Conservation (phyloP, 2,888 invertebrate species). For the Drosophila paranaensis region DNA sequence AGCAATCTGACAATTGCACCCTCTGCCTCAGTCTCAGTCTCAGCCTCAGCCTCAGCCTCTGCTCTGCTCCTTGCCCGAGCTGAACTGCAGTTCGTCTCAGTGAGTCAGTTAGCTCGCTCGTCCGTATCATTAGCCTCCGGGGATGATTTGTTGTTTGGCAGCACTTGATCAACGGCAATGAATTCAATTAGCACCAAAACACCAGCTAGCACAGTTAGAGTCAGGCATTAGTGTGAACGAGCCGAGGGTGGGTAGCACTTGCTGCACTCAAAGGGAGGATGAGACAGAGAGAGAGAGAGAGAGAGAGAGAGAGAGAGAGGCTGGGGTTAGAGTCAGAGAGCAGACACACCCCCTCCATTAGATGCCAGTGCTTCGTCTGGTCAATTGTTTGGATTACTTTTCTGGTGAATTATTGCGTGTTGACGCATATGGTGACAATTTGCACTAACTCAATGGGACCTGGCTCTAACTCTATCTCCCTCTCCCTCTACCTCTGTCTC, state of each 20-base stretch:
- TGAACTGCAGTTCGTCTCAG: constrained; percentile 26
- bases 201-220: constrained; percentile 53
- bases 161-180: constrained; percentile 82
- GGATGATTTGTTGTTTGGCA: constrained; percentile 80
- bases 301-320: not conserved
- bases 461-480: constrained; percentile 17
- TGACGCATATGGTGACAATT: constrained; percentile 85
- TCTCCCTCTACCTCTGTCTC: constrained; percentile 6
- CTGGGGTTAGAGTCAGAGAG: constrained; percentile 10
- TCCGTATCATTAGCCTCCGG: constrained; percentile 77
- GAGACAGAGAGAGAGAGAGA: not conserved
- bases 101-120: constrained; percentile 62
- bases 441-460: constrained; percentile 41
- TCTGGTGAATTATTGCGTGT: constrained; percentile 85
- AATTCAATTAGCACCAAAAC: constrained; percentile 81
- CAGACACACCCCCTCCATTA: constrained; percentile 79
- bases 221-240: constrained; percentile 5
- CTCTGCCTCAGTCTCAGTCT: constrained; percentile 1
- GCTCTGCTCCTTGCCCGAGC: constrained; percentile 11
- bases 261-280: constrained; percentile 32
- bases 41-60: not conserved
- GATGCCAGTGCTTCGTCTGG: constrained; percentile 68
- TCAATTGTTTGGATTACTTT: constrained; percentile 85
- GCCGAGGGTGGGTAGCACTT: constrained; percentile 52
- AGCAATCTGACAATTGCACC: constrained; percentile 25